Evolutionary conservation across 1,140 invertebrate species (phyloP).

Genomic region (Drosophila rhopaloa): DNA sequence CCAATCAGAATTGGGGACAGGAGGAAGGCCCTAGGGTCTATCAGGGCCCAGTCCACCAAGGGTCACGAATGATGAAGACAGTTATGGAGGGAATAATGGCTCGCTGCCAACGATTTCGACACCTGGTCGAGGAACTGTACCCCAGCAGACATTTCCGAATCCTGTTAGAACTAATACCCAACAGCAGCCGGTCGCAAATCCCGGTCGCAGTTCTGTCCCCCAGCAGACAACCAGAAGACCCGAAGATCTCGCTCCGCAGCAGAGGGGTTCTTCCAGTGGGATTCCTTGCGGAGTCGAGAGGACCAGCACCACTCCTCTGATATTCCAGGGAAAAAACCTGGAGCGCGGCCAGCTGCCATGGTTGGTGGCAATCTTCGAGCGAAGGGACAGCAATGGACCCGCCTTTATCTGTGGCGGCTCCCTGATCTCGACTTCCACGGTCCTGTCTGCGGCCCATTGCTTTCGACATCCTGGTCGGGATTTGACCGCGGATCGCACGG

Average conservation of each 20-base stretch:
- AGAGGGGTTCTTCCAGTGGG: neutral
- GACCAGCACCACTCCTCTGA: constrained; percentile 80
- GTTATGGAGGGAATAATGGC: neutral
- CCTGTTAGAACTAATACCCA: neutral
- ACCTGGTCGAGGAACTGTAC: neutral
- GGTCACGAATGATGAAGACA: neutral
- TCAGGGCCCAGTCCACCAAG: neutral
- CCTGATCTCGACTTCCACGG: constrained; percentile 85
- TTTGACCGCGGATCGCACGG: constrained; percentile 49
- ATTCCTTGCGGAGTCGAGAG: constrained; percentile 58
- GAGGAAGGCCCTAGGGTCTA: neutral
- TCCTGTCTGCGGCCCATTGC: constrained; percentile 85
- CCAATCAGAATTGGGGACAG: neutral
- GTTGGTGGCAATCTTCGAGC: constrained; percentile 87
- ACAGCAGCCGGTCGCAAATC: neutral
- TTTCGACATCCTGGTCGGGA: constrained; percentile 76
- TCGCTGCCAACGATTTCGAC: neutral
- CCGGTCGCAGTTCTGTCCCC: neutral
- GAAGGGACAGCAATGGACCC: constrained; percentile 31
- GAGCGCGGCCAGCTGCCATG: constrained; percentile 88
- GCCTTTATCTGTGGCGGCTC: constrained; percentile 85
- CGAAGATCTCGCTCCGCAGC: constrained; percentile 2
- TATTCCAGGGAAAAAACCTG: constrained; percentile 87
- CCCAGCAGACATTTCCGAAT: neutral
- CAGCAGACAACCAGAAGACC: neutral